phyloP scores from a whole-genome alignment of 2,113 vertebrate genomes.

The Dunckerocampus dactyliophorus region DNA sequence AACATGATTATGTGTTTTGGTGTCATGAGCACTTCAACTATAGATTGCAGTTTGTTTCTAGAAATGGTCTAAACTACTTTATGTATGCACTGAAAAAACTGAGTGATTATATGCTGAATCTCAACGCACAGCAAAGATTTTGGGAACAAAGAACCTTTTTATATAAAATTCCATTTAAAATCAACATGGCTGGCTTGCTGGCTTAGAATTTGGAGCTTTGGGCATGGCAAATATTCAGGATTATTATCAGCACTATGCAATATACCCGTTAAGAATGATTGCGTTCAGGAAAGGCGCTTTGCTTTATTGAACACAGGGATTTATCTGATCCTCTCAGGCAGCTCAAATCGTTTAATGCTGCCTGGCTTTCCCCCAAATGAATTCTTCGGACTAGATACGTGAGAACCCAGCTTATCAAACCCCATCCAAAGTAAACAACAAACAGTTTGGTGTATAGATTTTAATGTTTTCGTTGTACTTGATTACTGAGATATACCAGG shows the following conservation, averaged over 20 bases:
- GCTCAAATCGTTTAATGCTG: slow-evolving; percentile 70
- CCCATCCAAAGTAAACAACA: slow-evolving; percentile 30
- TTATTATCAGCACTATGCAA: slow-evolving; percentile 68
- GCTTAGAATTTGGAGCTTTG: slow-evolving; percentile 42
- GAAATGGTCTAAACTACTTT: no score
- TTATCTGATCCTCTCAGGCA: slow-evolving; percentile 77
- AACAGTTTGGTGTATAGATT: slow-evolving; percentile 41
- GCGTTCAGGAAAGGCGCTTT: slow-evolving; percentile 75
- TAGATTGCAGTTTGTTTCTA: no score
- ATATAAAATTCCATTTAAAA: slow-evolving; percentile 17
- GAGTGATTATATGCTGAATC: not conserved
- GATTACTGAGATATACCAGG: slow-evolving; percentile 19
- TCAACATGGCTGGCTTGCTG: slow-evolving; percentile 22
- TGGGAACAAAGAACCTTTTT: not conserved
- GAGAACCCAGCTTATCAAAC: slow-evolving; percentile 49
- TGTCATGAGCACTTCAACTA: no score
- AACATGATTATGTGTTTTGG: no score
- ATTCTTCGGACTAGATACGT: slow-evolving; percentile 69
- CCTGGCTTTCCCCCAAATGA: slow-evolving; percentile 71
- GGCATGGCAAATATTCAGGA: slow-evolving; percentile 67
- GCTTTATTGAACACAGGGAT: slow-evolving; percentile 73
- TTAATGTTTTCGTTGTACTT: slow-evolving; percentile 44
- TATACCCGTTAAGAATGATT: slow-evolving; percentile 74
- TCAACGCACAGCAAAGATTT: not conserved
- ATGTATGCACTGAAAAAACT: not conserved